These are phyloP conservation scores for Alfaro cultratus DNA, from an alignment of 2,797 vertebrate species.

Conservation along the genomic window DNA sequence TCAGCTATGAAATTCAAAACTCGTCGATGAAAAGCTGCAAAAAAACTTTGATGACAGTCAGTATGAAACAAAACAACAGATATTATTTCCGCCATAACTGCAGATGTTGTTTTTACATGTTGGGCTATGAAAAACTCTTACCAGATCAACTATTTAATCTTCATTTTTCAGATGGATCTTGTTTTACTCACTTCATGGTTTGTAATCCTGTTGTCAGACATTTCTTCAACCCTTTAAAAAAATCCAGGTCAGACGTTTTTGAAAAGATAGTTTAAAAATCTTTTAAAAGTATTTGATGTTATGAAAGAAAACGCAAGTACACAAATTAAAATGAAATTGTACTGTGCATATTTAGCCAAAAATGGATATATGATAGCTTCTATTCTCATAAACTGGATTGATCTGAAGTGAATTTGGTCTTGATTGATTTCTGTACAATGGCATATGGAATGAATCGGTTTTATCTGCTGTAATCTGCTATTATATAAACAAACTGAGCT, in stretches of 20 bases:
- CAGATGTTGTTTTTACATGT: not conserved
- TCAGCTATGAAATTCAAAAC: not conserved
- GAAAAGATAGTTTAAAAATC: not conserved
- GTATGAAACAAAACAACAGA: not conserved
- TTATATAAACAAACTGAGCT: conserved; percentile 4
- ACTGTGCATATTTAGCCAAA: not conserved
- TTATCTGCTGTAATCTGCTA: not conserved
- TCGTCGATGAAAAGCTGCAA: not conserved
- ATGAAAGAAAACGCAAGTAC: not conserved
- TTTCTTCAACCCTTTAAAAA: not conserved
- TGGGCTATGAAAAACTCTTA: not conserved
- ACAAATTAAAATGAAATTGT: not conserved
- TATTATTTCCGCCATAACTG: not conserved
- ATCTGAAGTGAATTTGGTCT: not conserved
- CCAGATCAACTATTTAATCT: not conserved
- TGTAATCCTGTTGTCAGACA: not conserved
- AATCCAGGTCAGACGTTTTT: not conserved
- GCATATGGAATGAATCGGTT: not conserved
- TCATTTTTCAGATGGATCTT: not conserved
- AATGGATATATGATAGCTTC: not conserved
- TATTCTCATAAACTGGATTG: not conserved
- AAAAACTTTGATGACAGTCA: not conserved
- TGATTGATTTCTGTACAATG: not conserved
- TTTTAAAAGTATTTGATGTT: not conserved
- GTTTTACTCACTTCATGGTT: not conserved